Conservation (phyloP, 2,797 vertebrate genomes). For the Lindbergichthys nudifrons region DNA sequence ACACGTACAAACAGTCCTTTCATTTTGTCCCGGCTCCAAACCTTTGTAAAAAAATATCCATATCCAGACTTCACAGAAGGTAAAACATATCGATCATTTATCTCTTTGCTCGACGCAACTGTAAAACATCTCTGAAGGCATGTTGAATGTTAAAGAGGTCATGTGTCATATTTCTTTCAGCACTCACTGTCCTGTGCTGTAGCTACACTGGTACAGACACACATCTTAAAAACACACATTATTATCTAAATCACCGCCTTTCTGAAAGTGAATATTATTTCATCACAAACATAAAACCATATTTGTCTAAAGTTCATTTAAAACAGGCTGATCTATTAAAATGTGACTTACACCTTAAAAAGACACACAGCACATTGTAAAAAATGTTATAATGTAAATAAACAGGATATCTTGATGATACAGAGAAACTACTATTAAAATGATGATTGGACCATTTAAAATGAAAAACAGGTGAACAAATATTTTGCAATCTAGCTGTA, state of each 20-base stretch:
- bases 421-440: no score
- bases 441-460: not conserved
- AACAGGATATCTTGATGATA: not conserved
- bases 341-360: not conserved
- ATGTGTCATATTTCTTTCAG: not conserved
- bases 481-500: no score
- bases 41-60: conserved; percentile 46
- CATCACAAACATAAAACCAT: not conserved
- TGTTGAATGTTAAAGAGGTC: conserved; percentile 33
- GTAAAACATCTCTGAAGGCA: conserved; percentile 34
- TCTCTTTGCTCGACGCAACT: not conserved
- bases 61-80: conserved; percentile 79
- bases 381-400: not conserved
- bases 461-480: not conserved
- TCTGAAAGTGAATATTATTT: accelerated
- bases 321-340: not conserved
- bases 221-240: not conserved
- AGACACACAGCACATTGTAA: not conserved
- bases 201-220: not conserved
- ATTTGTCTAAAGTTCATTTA: not conserved
- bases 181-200: not conserved
- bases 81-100: conserved; percentile 15
- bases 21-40: not conserved
- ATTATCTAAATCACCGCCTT: accelerated
- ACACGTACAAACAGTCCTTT: conserved; percentile 1